A percentile compares a stretch with the other conserved stretches of the same genome.
phyloP scores from a whole-genome alignment of 64 coral and sea anemone species.

The Cladopsammia gracilis region DNA sequence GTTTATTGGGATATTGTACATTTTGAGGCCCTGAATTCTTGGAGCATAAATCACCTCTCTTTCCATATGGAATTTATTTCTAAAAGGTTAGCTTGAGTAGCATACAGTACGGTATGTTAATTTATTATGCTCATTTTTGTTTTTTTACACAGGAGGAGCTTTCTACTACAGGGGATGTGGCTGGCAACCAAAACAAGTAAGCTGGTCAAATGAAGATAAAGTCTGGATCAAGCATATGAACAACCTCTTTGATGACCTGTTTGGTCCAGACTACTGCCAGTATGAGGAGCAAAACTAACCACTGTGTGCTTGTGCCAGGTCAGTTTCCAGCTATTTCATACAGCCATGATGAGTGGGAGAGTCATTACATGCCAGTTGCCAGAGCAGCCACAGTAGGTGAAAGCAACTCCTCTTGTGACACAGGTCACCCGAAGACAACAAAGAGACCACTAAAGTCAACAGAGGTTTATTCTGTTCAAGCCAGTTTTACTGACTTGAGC shows the following conservation, averaged over 20 bases:
- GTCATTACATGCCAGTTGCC: neutral
- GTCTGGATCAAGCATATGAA: no score
- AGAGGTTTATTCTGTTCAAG: neutral
- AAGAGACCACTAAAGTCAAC: neutral
- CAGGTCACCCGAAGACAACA: neutral
- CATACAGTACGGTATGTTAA: no score
- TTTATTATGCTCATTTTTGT: no score
- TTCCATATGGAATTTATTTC: no score
- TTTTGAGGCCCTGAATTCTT: no score
- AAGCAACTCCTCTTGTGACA: neutral
- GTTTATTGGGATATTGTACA: no score
- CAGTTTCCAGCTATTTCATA: no score
- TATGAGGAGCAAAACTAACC: neutral
- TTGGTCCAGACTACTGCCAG: conserved; percentile 3
- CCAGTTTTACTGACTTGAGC: conserved; percentile 1
- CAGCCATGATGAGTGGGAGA: neutral
- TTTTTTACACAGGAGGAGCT: neutral
- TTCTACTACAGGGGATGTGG: conserved; percentile 6
- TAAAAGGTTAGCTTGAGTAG: no score
- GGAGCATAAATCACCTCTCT: no score
- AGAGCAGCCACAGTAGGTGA: neutral
- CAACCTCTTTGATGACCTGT: neutral
- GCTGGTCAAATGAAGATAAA: no score
- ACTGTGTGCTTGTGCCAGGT: no score
- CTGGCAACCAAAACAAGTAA: neutral